These are phyloP conservation scores for Polietes domitor DNA, from an alignment of 2,888 invertebrate genomes.

Conservation along the genomic window DNA sequence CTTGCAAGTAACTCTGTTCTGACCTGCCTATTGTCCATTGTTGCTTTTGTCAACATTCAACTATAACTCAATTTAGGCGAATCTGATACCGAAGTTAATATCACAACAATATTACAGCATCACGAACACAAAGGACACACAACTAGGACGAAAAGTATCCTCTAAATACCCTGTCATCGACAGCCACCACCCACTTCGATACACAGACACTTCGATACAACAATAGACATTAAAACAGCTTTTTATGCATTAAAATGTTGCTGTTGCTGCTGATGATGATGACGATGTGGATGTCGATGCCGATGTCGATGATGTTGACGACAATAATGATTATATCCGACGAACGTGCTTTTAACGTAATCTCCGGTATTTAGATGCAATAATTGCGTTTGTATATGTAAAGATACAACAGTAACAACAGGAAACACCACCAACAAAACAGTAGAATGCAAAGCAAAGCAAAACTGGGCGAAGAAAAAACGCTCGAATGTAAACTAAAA, in stretches of 20 bases:
- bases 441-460: not conserved
- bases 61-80: not conserved
- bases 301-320: not conserved
- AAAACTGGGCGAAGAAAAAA: slow-evolving; percentile 3
- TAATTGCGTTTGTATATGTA: slow-evolving; percentile 70
- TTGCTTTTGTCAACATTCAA: not conserved
- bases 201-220: slow-evolving; percentile 1
- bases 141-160: too few species aligned
- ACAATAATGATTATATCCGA: slow-evolving; percentile 68
- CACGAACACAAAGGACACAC: not conserved
- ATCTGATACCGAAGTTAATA: not conserved
- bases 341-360: slow-evolving; percentile 72
- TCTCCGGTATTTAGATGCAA: slow-evolving; percentile 72
- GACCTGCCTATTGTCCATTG: too few species aligned
- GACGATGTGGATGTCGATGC: slow-evolving; percentile 6
- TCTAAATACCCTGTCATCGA: not conserved
- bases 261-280: not conserved
- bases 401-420: slow-evolving; percentile 35
- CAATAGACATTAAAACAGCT: slow-evolving; percentile 34
- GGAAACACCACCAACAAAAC: not conserved
- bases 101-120: not conserved
- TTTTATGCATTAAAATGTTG: slow-evolving; percentile 47
- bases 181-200: not conserved
- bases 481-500: slow-evolving; percentile 3
- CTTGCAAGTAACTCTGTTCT: too few species aligned